These are phyloP conservation scores for Pipistrellus nathusii DNA, from an alignment of 2,797 vertebrate species.

Conservation along the genomic window DNA sequence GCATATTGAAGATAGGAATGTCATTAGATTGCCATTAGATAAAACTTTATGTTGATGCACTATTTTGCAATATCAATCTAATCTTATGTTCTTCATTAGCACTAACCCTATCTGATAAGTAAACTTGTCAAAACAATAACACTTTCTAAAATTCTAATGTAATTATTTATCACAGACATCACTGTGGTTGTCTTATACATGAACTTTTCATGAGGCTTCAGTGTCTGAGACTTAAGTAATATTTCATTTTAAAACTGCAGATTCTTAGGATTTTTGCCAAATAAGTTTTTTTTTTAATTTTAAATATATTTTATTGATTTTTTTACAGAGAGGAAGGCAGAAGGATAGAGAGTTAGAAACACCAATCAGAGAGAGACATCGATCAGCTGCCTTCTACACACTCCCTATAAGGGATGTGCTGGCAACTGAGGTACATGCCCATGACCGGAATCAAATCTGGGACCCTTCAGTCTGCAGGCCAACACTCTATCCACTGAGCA, in stretches of 20 bases:
- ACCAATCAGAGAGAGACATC: no score
- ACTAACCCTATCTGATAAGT: conserved; percentile 1
- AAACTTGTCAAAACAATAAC: conserved; percentile 32
- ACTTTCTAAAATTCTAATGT: conserved; percentile 43
- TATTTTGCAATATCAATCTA: background rate
- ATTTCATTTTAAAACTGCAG: conserved; percentile 44
- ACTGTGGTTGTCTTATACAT: background rate
- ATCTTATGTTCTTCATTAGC: background rate
- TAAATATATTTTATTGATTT: no score
- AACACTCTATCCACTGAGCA: no score
- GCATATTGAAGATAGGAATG: background rate
- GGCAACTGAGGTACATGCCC: no score
- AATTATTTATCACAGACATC: conserved; percentile 52
- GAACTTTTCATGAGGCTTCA: background rate
- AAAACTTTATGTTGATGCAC: background rate
- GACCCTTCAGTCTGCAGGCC: no score
- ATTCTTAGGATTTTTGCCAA: conserved; percentile 21
- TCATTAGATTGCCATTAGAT: background rate
- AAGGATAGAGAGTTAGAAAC: no score
- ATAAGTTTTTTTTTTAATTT: conserved; percentile 40
- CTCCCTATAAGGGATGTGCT: no score
- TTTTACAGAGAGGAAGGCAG: no score
- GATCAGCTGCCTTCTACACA: no score
- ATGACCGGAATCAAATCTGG: no score
- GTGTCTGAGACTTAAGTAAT: conserved; percentile 30